Conservation (phyloP, 2,113 vertebrate species). For the Brachirus orientalis region DNA sequence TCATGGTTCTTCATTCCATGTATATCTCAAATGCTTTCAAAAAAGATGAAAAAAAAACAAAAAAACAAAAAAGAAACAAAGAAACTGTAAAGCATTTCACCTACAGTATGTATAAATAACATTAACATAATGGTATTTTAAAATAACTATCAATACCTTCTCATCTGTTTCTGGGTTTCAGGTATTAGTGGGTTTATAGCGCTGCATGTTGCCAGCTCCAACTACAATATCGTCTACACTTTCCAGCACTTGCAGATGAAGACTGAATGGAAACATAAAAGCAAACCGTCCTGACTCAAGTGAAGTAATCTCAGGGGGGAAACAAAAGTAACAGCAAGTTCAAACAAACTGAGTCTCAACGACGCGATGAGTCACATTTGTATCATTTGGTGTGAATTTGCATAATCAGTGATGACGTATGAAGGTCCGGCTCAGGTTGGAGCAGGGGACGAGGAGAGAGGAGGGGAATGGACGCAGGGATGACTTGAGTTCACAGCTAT, state of each 20-base stretch:
- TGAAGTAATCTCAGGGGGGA: not conserved
- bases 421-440: constrained; percentile 27
- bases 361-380: too few species aligned
- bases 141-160: too few species aligned
- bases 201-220: not conserved
- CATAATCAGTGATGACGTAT: not conserved
- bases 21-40: not conserved
- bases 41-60: too few species aligned
- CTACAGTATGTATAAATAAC: not conserved
- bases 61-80: too few species aligned
- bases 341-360: constrained; percentile 19
- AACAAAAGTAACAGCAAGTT: not conserved
- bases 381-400: not conserved
- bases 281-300: not conserved
- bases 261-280: not conserved
- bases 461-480: not conserved
- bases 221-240: not conserved
- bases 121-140: too few species aligned
- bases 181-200: too few species aligned
- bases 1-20: not conserved
- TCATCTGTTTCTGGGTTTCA: not conserved
- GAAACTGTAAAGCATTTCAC: too few species aligned
- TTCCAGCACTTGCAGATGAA: constrained; percentile 5
- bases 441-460: not conserved
- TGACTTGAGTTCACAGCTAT: constrained; percentile 25